Evolutionary conservation across 2,797 vertebrate species (phyloP), one percentile per base, ranked within the genome.

Genomic region (Crenichthys baileyi): DNA sequence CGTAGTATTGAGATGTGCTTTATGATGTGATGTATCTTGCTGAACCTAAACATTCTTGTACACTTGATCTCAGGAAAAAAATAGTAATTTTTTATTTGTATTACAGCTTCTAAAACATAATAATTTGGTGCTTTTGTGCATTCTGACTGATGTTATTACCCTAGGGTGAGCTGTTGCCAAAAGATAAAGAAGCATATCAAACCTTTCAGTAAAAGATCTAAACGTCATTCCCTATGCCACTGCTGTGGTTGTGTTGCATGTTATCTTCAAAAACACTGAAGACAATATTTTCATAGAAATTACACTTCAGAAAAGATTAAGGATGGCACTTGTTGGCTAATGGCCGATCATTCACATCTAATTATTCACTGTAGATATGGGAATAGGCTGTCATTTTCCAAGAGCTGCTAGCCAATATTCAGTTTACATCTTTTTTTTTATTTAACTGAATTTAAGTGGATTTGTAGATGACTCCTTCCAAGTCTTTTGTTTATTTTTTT

Each of bases 361-460:
- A 58, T 83, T 73, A 63, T 81, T 67, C 53, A 15, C 53, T 50
- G 75, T 56, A n/a, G 3, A 6, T 65, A 24, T 39, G 61, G 72
- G 72, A 80, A 74, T 55, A 15, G 22, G 63, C 2, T 41, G 41
- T 8, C 12, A 61, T 16, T 20, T 63, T 76, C 63, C 79, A 84
- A 70, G 70, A 11, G 7, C 18, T 68, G 22, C 22, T 50, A 7
- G 81, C 85, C 73, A 61, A 63, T 81, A 83, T 88, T 58, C 71
- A 41, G 26, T 85, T 81, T 78, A 36, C 29, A 46, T 36, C 36
- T 36, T 4, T 79, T 82, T 44, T 24, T 9, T 55, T 50, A 53
- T 44, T 26, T 31, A 77, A 79, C 84, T 76, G 80, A 81, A 50
- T 83, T 13, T 51, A 75, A 83, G 41, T 80, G 76, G 85, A 84